Base-by-base conservation (phyloP, 2,888 invertebrate species). In the Drosophila gaucha region DNA sequence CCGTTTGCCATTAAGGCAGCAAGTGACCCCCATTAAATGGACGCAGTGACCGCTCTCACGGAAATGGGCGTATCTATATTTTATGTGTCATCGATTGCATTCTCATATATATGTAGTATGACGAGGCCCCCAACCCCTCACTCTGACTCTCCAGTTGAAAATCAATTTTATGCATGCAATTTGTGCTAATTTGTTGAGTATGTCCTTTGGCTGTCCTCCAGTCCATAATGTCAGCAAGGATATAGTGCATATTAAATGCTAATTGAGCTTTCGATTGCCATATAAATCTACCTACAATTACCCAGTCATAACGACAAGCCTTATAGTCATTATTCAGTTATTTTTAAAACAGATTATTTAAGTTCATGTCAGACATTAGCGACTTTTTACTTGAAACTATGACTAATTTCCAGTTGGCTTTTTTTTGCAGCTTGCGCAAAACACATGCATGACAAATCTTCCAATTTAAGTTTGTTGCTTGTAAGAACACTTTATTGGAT, bases 21-120 rank as follows among this genome's bases (percentile, higher is more conserved):
- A 28, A 67, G 63, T 54, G 77, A 57, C 54, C 58, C 62, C 24
- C 24, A 18, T 3, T 51, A 12, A 55, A 50, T 44, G 35, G 38
- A 39, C 39, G 16, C 47, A 12, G 50, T 33, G 8, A 41, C 35
- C 64, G 51, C 26, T 56, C 67, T 55, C 31, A 66, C 54, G 43
- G 33, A 59, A 75, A 72, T 79, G 66, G 68, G 31, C 31, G 60
- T 47, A 75, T 78, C 63, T 43, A 79, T 74, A 83, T 86, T 83
- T 86, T 67, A 80, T 86, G 38, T 66, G 70, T 50, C 67, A 83
- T 86, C 80, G 83, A 74, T 86, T 86, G 47, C 56, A 63, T 16
- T 56, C 30, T 16, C 36, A n/a, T 60, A 31, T 22, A 16, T 14
- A 2, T 14, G 33, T 10, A n/a, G 16, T 12, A 28, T 10, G 49